A percentile compares a stretch with the other conserved stretches of the same genome.
phyloP scores from a whole-genome alignment of 1,140 invertebrate species.

The Hyles vespertilio region DNA sequence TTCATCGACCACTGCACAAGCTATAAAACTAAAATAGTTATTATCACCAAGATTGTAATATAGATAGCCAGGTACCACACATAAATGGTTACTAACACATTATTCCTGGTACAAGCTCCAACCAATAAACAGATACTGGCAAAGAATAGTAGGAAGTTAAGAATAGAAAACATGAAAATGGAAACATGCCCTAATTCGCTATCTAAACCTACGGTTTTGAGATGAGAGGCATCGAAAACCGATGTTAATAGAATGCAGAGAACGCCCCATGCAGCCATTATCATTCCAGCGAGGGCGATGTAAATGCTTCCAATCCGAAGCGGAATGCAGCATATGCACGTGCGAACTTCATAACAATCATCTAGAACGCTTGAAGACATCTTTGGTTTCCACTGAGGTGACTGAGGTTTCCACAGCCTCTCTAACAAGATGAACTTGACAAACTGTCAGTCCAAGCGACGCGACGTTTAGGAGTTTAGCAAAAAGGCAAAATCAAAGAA shows the following conservation, averaged over 20 bases:
- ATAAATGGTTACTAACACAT: neutral
- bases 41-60: neutral
- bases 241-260: neutral
- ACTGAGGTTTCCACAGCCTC: no score
- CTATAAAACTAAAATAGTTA: neutral
- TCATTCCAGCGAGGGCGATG: neutral
- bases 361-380: neutral
- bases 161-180: neutral
- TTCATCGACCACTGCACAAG: neutral
- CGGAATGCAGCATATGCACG: conserved; percentile 3
- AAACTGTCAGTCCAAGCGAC: no score
- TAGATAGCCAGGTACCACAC: conserved; percentile 2
- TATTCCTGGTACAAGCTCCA: neutral
- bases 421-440: no score
- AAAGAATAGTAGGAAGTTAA: neutral
- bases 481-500: no score
- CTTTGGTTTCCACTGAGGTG: neutral
- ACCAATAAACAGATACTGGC: neutral
- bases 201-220: neutral
- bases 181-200: neutral
- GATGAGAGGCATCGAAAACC: neutral
- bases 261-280: neutral
- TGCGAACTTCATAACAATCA: neutral
- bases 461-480: no score
- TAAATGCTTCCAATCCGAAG: conserved; percentile 2